phyloP scores from a whole-genome alignment of 2,113 vertebrate genomes.

The Benitochromis conjunctus region DNA sequence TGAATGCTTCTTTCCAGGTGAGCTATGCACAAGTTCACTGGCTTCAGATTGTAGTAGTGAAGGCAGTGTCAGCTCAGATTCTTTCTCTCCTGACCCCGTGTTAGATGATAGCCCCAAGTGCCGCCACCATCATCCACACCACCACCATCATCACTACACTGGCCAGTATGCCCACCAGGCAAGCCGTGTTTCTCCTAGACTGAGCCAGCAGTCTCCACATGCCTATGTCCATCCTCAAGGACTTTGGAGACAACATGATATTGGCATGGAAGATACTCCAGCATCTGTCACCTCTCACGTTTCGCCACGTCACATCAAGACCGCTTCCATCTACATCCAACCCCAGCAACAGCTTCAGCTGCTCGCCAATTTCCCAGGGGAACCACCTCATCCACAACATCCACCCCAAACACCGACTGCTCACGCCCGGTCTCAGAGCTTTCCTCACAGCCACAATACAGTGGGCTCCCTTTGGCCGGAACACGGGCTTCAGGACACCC shows the following conservation, averaged over 20 bases:
- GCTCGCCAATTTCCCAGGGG: conserved; percentile 68
- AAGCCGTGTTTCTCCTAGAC: conserved; percentile 69
- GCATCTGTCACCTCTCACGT: not conserved
- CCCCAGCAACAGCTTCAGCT: conserved; percentile 77
- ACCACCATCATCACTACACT: conserved; percentile 69
- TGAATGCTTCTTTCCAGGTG: conserved; percentile 80
- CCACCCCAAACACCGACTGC: conserved; percentile 44
- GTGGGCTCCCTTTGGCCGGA: conserved; percentile 78
- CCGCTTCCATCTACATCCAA: conserved; percentile 73
- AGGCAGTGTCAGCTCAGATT: conserved; percentile 84
- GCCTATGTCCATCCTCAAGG: conserved; percentile 56
- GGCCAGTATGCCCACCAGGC: conserved; percentile 46
- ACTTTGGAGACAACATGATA: conserved; percentile 73
- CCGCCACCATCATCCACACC: conserved; percentile 81
- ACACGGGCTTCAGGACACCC: conserved; percentile 76
- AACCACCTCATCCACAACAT: conserved; percentile 56
- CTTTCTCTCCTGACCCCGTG: conserved; percentile 84
- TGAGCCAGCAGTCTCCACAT: conserved; percentile 68
- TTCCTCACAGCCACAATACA: conserved; percentile 70
- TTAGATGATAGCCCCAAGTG: conserved; percentile 84
- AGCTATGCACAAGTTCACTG: conserved; percentile 79
- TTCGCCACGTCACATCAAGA: conserved; percentile 69
- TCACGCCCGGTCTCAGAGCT: conserved; percentile 61
- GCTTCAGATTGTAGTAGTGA: conserved; percentile 91
- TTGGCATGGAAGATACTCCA: conserved; percentile 79